Base-by-base conservation (phyloP, 2,888 invertebrate genomes). In the Melangyna quadrimaculata region DNA sequence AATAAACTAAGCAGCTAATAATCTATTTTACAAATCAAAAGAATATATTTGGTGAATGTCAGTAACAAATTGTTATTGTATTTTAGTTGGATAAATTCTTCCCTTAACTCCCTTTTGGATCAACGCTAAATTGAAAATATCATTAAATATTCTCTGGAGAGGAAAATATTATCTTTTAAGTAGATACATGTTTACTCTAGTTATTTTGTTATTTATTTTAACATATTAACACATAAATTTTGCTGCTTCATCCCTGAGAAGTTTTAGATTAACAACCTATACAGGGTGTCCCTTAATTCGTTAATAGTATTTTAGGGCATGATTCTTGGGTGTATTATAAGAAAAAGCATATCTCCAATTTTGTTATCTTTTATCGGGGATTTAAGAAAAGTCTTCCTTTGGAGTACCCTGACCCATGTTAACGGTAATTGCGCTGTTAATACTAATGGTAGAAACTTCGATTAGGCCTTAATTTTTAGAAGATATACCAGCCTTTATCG, bases 221-320 rank as follows among this genome's bases (percentile, higher is more conserved):
- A 27, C 75, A 78, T 37, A 51, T 77, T 27, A 14, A 61, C 19
- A n/a, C 75, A 77, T 53, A 71, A 63, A 71, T 35, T 24, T 72
- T 22, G n/a, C 35, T 35, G n/a, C 35, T 35, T 48, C 45, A 37
- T 65, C 37, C 48, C 29, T 48, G n/a, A 35, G 65, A 45, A 72
- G 19, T 45, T 71, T 57, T 37, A 72, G 65, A 57, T 78, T 72
- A 78, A 71, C 70, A 4, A 27, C 27, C 27, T 27, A 27, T 6
- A 27, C n/a, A n/a, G n/a, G n/a, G n/a, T n/a, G n/a, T n/a, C n/a
- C n/a, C n/a, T n/a, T n/a, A n/a, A n/a, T n/a, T n/a, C n/a, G n/a
- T n/a, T n/a, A n/a, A n/a, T n/a, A n/a, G n/a, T n/a, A n/a, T n/a
- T n/a, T n/a, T n/a, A n/a, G n/a, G n/a, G n/a, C n/a, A n/a, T n/a